Percentiles rank a stretch among this genome's conserved stretches.
Evolutionary conservation across 2,797 vertebrate genomes (phyloP).

Genomic region (Novumbra hubbsi): DNA sequence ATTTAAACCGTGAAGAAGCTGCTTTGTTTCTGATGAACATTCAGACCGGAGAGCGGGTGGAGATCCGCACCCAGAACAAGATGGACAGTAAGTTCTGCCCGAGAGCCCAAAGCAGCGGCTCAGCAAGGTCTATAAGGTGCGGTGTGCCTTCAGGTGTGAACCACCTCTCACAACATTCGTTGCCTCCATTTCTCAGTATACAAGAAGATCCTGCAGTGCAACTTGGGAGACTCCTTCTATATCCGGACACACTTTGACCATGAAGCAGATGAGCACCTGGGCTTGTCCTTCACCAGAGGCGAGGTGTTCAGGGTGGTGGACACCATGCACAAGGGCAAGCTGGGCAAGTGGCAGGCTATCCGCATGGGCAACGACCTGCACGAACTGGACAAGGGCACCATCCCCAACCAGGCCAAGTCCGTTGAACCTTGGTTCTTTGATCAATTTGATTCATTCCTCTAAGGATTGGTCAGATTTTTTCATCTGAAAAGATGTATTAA

Average conservation of each 20-base stretch:
- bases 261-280: constrained; percentile 73
- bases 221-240: constrained; percentile 90
- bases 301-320: constrained; percentile 94
- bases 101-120: background rate
- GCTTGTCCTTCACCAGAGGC: constrained; percentile 86
- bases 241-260: constrained; percentile 94
- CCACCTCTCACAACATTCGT: background rate
- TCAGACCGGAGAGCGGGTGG: constrained; percentile 72
- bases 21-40: constrained; percentile 85
- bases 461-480: background rate
- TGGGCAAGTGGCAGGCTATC: constrained; percentile 86
- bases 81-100: constrained; percentile 85
- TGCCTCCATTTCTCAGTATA: constrained; percentile 76
- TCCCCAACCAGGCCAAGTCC: constrained; percentile 88
- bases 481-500: background rate
- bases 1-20: constrained; percentile 90
- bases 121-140: background rate
- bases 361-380: constrained; percentile 89
- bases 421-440: constrained; percentile 6
- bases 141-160: background rate
- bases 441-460: background rate
- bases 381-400: constrained; percentile 89
- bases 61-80: constrained; percentile 84
- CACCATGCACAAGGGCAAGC: constrained; percentile 84
- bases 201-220: constrained; percentile 86